Evolutionary conservation across 2,113 vertebrate genomes (phyloP).

Genomic region (Myiozetetes cayanensis): DNA sequence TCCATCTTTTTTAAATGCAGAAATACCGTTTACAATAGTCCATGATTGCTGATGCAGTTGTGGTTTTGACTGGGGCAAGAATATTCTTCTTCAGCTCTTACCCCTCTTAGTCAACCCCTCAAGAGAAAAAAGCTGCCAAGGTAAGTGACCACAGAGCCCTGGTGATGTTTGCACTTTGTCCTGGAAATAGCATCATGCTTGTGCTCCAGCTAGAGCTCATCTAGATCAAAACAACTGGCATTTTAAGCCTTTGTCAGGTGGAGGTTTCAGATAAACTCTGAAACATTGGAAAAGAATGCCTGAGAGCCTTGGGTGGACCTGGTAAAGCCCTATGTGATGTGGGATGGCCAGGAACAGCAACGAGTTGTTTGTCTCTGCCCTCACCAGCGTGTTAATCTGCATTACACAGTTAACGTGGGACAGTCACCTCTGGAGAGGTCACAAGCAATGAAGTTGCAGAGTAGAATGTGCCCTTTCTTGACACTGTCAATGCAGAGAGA

Average conservation of each 20-base stretch:
- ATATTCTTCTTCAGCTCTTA: background rate
- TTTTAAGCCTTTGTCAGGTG: background rate
- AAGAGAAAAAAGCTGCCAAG: background rate
- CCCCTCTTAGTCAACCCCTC: background rate
- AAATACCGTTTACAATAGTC: background rate
- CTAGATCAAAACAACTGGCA: background rate
- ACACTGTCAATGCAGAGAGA: background rate
- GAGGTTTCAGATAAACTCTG: background rate
- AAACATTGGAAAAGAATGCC: background rate
- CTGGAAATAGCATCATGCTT: background rate
- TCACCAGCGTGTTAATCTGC: background rate
- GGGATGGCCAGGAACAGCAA: background rate
- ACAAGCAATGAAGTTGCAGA: background rate
- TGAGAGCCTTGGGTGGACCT: background rate
- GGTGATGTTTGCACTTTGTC: background rate
- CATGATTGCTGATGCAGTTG: background rate
- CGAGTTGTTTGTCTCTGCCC: background rate
- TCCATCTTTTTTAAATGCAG: background rate
- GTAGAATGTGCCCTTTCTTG: rapidly evolving
- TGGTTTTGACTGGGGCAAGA: background rate
- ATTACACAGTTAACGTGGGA: background rate
- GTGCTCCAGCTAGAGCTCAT: background rate
- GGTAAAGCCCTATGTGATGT: rapidly evolving
- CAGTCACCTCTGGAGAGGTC: background rate
- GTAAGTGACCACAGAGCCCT: background rate